phyloP scores from a whole-genome alignment of 2,797 vertebrate genomes.

The Anguilla anguilla region DNA sequence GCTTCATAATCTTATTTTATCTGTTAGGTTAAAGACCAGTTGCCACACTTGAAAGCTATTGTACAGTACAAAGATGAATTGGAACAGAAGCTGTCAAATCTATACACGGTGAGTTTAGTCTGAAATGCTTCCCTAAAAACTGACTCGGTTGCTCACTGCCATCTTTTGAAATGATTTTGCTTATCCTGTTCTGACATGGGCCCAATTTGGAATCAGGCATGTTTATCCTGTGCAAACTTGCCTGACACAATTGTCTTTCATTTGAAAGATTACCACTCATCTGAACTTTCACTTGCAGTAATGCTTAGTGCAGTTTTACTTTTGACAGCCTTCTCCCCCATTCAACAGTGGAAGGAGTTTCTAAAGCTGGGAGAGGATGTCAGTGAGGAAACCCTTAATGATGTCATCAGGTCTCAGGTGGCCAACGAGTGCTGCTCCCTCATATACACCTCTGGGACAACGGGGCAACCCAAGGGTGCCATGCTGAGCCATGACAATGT shows the following conservation, averaged over 20 bases:
- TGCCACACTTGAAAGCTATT: conserved; percentile 79
- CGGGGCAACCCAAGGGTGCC: conserved; percentile 78
- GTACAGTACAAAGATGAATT: conserved; percentile 76
- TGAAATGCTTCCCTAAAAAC: not conserved
- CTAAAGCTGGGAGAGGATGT: conserved; percentile 71
- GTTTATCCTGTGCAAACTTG: not conserved
- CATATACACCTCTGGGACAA: conserved; percentile 82
- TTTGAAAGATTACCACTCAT: not conserved
- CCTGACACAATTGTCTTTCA: too few relatives aligned
- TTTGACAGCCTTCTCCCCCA: not conserved
- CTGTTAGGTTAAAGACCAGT: conserved; percentile 71
- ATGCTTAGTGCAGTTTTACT: not conserved
- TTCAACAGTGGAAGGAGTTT: conserved; percentile 75
- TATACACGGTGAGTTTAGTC: conserved; percentile 70
- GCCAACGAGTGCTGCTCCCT: conserved; percentile 78
- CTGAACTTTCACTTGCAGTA: not conserved
- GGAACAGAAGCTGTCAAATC: conserved; percentile 60
- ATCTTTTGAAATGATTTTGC: not conserved
- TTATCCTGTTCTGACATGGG: not conserved
- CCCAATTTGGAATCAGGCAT: not conserved
- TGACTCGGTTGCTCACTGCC: not conserved
- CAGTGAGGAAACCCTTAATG: conserved; percentile 63
- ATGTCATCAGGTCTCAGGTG: conserved; percentile 66
- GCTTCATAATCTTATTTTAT: not conserved
- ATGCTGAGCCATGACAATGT: conserved; percentile 84